Evolutionary conservation across 37 sponge, comb jelly and placozoan genomes (phyloP).

Genomic region (Hormiphora californensis): DNA sequence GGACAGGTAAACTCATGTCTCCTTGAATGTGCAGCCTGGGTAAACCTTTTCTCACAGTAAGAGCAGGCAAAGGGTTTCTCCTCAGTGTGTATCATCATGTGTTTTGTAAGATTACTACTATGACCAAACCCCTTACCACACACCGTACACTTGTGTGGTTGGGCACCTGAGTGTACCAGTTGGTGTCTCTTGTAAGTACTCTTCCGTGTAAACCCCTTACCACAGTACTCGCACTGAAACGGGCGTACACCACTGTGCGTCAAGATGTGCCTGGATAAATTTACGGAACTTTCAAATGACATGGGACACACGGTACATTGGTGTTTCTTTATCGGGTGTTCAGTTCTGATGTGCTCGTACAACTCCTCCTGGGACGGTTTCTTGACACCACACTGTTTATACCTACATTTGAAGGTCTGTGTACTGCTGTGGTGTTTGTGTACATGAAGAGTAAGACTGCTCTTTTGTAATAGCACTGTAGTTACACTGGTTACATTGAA

Average conservation of each 20-base stretch:
- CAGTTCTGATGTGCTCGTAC: constrained; percentile 48
- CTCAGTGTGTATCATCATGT: constrained; percentile 20
- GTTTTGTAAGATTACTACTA: background rate
- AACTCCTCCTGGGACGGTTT: constrained; percentile 17
- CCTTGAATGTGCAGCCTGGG: background rate
- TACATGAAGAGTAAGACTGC: background rate
- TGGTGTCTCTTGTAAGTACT: background rate
- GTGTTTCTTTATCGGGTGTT: constrained; percentile 3
- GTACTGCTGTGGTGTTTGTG: constrained; percentile 21
- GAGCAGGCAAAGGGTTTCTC: constrained; percentile 33
- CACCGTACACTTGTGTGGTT: constrained; percentile 33
- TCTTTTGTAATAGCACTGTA: background rate
- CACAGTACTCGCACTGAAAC: constrained; percentile 12
- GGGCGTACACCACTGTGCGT: background rate
- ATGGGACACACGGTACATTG: constrained; percentile 20
- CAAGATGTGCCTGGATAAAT: background rate
- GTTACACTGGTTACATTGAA: background rate
- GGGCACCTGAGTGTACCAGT: background rate
- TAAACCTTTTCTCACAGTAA: background rate
- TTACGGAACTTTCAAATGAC: background rate
- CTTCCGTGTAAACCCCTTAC: background rate
- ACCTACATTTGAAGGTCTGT: constrained; percentile 11
- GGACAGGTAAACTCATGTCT: background rate
- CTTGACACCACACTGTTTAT: constrained; percentile 35
- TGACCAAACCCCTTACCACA: constrained; percentile 10